phyloP scores from a whole-genome alignment of 2,113 vertebrate species.

The Mellivora capensis region DNA sequence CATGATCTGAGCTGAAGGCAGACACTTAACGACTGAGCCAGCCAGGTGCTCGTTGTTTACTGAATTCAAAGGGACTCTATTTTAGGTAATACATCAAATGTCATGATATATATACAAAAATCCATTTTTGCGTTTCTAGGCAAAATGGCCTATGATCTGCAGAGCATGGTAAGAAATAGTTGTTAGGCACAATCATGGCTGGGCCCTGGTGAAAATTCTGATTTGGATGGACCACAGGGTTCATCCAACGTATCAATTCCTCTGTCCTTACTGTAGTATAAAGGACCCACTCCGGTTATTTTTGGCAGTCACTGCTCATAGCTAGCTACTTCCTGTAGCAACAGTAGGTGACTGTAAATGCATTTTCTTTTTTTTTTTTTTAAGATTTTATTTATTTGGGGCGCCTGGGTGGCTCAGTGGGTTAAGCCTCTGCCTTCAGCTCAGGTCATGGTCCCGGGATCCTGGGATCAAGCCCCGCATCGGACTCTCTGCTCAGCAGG shows the following conservation, averaged over 20 bases:
- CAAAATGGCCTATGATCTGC: constrained; percentile 1
- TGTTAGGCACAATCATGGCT: not conserved
- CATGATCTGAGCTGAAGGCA: too few relatives aligned
- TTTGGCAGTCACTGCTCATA: not conserved
- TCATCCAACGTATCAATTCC: not conserved
- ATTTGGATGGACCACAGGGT: not conserved
- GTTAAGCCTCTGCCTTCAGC: too few relatives aligned
- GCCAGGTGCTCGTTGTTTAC: not conserved
- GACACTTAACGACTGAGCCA: too few relatives aligned
- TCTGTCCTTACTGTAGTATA: not conserved
- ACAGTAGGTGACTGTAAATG: not conserved
- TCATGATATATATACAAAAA: not conserved
- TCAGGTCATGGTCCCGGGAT: too few relatives aligned
- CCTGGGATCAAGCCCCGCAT: too few relatives aligned
- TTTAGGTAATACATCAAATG: not conserved
- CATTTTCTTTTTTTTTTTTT: not conserved
- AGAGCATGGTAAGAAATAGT: not conserved
- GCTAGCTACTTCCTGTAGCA: not conserved
- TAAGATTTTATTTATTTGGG: too few relatives aligned
- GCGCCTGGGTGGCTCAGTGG: too few relatives aligned
- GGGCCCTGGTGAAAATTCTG: not conserved
- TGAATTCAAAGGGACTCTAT: not conserved
- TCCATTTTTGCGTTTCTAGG: constrained; percentile 3
- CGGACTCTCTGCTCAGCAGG: too few relatives aligned
- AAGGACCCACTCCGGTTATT: not conserved